Percentiles rank a stretch among this genome's conserved stretches.
Conservation (phyloP, 1,140 invertebrate genomes). For the Dreissena rostriformis region DNA sequence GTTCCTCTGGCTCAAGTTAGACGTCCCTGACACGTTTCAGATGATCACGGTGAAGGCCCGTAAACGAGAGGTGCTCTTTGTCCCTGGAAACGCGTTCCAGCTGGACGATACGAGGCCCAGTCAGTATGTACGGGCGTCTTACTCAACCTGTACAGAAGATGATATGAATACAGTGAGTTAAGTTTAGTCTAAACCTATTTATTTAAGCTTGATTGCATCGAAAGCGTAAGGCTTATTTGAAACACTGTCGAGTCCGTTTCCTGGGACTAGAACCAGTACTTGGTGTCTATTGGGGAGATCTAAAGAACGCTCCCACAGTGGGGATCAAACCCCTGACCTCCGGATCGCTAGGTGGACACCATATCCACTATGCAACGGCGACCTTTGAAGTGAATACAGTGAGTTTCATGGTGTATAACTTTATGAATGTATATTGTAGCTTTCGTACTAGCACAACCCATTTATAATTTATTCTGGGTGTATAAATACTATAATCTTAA, state of each 20-base stretch:
- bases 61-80: conserved; percentile 83
- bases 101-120: conserved; percentile 84
- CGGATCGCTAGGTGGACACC: too few species aligned
- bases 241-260: too few species aligned
- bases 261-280: too few species aligned
- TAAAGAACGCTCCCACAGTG: too few species aligned
- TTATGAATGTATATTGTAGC: neutral
- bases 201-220: too few species aligned
- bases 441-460: neutral
- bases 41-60: conserved; percentile 87
- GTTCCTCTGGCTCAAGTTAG: conserved; percentile 90
- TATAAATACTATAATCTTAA: neutral
- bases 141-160: conserved; percentile 85
- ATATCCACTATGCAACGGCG: too few species aligned
- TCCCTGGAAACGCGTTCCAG: conserved; percentile 88
- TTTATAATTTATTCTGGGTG: neutral
- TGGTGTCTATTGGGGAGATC: too few species aligned
- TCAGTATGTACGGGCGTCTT: conserved; percentile 87
- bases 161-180: conserved; percentile 85
- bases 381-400: conserved; percentile 86
- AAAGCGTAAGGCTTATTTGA: too few species aligned
- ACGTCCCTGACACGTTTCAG: conserved; percentile 87
- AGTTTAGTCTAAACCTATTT: too few species aligned
- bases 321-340: too few species aligned
- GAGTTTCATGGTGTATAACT: neutral